A percentile compares a stretch with the other conserved stretches of the same genome.
Conservation (phyloP, 2,113 vertebrate genomes). For the Trogon melanurus region DNA sequence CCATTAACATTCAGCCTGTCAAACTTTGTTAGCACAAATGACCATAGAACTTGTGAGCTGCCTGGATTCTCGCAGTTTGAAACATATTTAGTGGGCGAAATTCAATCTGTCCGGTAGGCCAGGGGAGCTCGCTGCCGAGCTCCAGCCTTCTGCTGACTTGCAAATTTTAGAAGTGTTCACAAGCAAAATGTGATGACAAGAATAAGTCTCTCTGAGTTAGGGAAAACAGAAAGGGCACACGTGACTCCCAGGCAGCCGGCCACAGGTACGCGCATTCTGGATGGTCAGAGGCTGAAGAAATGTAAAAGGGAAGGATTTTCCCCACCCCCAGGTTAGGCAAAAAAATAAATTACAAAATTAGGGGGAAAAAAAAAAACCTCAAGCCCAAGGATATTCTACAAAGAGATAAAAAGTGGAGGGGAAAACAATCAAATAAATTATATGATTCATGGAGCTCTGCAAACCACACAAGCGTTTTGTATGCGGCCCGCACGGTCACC, state of each 20-base stretch:
- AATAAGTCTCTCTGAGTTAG: not conserved
- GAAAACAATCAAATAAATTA: not conserved
- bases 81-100: slow-evolving; percentile 45
- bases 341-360: not conserved
- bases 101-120: slow-evolving; percentile 30
- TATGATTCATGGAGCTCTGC: not conserved
- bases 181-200: slow-evolving; percentile 20
- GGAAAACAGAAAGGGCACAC: not conserved
- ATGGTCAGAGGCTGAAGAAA: not conserved
- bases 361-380: not conserved
- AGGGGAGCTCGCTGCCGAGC: not conserved
- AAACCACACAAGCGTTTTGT: slow-evolving; percentile 9
- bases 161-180: slow-evolving; percentile 1
- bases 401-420: not conserved
- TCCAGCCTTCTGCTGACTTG: slow-evolving; percentile 36
- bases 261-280: not conserved
- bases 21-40: slow-evolving; percentile 62
- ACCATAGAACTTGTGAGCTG: slow-evolving; percentile 38
- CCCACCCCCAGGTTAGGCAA: not conserved
- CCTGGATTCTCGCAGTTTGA: slow-evolving; percentile 26
- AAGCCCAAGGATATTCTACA: not conserved
- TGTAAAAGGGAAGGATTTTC: not conserved
- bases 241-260: not conserved
- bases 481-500: not conserved
- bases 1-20: slow-evolving; percentile 61